phyloP scores from a whole-genome alignment of 92 coral and sea anemone species.

The Scolanthus callimorphus region DNA sequence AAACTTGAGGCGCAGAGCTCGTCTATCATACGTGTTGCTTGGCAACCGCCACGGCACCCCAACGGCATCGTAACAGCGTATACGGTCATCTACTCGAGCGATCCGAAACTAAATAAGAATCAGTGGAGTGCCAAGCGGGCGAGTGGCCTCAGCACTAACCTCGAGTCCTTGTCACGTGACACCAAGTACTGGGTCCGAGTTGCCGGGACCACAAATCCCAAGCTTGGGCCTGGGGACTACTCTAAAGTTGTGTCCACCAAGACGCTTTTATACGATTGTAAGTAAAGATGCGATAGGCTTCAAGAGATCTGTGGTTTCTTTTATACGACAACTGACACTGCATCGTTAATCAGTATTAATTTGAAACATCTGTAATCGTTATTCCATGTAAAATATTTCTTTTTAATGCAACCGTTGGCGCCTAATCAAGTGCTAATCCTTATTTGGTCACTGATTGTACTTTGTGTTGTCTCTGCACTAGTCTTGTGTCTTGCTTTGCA shows the following conservation, averaged over 20 bases:
- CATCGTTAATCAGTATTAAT: too few species aligned
- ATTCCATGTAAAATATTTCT: too few species aligned
- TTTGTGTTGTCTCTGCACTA: too few species aligned
- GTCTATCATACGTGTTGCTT: slow-evolving; percentile 50
- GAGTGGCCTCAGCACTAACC: slow-evolving; percentile 33
- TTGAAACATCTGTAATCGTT: too few species aligned
- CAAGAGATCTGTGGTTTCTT: too few species aligned
- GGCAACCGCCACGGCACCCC: slow-evolving; percentile 69
- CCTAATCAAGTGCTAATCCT: too few species aligned
- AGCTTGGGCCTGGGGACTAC: slow-evolving; percentile 67
- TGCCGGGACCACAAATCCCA: slow-evolving; percentile 67
- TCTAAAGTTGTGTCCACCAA: slow-evolving; percentile 39
- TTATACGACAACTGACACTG: too few species aligned
- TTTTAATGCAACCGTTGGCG: too few species aligned
- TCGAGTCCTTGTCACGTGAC: slow-evolving; percentile 58
- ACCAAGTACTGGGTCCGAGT: slow-evolving; percentile 77
- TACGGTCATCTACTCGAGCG: slow-evolving; percentile 49
- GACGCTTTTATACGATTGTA: slow-evolving; percentile 82
- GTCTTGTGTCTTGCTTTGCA: too few species aligned
- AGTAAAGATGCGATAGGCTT: too few species aligned
- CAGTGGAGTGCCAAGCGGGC: slow-evolving; percentile 55
- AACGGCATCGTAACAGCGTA: slow-evolving; percentile 77
- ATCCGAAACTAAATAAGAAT: slow-evolving; percentile 24
- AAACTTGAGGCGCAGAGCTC: slow-evolving; percentile 56
- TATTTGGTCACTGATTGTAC: too few species aligned